These are phyloP conservation scores for Phataginus tetradactyla DNA, from an alignment of 2,797 vertebrate genomes.

Conservation along the genomic window DNA sequence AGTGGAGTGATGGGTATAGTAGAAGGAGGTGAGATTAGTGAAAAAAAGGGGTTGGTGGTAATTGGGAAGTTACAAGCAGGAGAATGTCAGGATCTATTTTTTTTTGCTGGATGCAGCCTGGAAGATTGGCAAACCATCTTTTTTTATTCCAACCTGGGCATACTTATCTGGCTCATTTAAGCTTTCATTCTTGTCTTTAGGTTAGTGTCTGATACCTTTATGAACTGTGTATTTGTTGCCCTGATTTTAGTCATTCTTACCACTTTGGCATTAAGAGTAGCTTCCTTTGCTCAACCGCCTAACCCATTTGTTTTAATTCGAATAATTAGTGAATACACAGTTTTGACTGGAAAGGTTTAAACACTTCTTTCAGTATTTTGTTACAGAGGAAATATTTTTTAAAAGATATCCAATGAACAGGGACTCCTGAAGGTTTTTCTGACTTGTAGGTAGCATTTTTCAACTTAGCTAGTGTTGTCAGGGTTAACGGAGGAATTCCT, in stretches of 20 bases:
- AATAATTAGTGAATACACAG: not conserved
- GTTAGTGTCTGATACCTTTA: not conserved
- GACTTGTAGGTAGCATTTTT: conserved; percentile 32
- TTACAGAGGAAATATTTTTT: conserved; percentile 13
- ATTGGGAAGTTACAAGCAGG: not conserved
- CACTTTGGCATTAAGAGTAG: not conserved
- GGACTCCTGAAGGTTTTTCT: not conserved
- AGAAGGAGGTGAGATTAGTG: not conserved
- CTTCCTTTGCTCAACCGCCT: not conserved
- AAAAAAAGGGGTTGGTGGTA: not conserved
- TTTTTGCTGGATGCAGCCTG: not conserved
- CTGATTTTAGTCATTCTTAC: not conserved
- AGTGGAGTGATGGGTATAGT: not conserved
- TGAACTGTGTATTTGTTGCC: not conserved
- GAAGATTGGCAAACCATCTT: not conserved
- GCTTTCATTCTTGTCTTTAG: not conserved
- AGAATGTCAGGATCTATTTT: not conserved
- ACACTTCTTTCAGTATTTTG: conserved; percentile 17
- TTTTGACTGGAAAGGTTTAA: not conserved
- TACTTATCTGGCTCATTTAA: not conserved
- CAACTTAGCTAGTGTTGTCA: not conserved
- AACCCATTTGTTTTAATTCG: not conserved
- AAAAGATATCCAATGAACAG: not conserved
- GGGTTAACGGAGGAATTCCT: conserved; percentile 33
- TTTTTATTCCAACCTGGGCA: not conserved